Conservation (phyloP, 30 jellyfish, hydroid and myxozoan genomes). For the Cassiopea andromeda region DNA sequence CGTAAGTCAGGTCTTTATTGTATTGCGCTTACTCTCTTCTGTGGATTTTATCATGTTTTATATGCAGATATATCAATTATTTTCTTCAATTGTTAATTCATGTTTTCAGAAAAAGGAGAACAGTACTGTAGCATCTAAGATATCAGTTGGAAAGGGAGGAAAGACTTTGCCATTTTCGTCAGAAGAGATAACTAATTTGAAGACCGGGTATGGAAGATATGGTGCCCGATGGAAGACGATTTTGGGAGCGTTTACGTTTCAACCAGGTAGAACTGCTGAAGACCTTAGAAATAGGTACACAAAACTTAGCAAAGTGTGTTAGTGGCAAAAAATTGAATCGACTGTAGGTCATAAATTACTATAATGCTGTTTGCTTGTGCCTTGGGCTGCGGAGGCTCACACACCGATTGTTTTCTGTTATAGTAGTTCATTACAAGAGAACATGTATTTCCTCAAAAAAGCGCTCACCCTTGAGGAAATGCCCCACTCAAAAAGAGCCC, state of each 20-base stretch:
- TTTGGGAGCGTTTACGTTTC: slow-evolving; percentile 65
- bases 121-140: not conserved
- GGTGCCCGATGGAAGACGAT: slow-evolving; percentile 96
- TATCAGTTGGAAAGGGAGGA: not conserved
- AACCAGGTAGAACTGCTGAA: slow-evolving; percentile 80
- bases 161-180: slow-evolving; percentile 40
- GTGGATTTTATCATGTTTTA: not conserved
- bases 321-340: no score
- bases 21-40: no score
- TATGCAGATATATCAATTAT: not conserved
- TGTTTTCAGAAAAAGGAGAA: not conserved
- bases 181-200: slow-evolving; percentile 57
- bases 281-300: slow-evolving; percentile 73
- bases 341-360: no score
- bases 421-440: no score
- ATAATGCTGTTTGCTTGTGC: no score
- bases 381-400: no score
- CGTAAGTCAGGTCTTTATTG: slow-evolving; percentile 26
- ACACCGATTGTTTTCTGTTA: no score
- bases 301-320: slow-evolving; percentile 6
- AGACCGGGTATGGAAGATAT: slow-evolving; percentile 74
- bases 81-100: not conserved
- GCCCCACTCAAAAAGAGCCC: no score
- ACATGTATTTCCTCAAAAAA: no score
- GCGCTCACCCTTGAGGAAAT: no score